Percentiles rank a stretch among this genome's conserved stretches.
Evolutionary conservation across 2,888 invertebrate species (phyloP).

Genomic region (Morpho achilles): DNA sequence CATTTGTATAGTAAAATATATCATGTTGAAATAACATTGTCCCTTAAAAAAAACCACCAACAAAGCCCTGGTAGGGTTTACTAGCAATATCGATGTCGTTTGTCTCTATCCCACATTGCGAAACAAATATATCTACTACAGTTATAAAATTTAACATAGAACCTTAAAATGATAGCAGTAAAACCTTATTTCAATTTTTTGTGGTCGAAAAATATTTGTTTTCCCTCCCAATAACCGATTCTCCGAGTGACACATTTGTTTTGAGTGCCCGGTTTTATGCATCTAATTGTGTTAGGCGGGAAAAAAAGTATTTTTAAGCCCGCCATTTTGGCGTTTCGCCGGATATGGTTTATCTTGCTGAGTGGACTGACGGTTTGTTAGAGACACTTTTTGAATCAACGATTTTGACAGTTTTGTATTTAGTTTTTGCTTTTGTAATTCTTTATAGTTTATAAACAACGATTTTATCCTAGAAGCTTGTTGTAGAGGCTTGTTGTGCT

Average conservation of each 20-base stretch:
- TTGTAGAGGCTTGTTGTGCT: too few species aligned
- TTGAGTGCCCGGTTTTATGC: constrained; percentile 20
- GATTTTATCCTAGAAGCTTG: too few species aligned
- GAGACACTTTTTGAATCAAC: background rate
- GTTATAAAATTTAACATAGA: background rate
- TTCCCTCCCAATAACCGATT: constrained; percentile 17
- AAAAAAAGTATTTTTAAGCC: constrained; percentile 10
- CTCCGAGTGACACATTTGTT: constrained; percentile 22
- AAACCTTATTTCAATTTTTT: background rate
- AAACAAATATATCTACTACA: constrained; percentile 6
- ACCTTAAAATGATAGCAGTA: background rate
- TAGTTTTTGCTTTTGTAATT: too few species aligned
- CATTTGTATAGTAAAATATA: background rate
- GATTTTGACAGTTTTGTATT: too few species aligned
- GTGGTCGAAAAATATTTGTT: background rate
- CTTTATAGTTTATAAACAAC: too few species aligned
- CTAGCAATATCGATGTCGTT: constrained; percentile 24
- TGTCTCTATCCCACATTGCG: constrained; percentile 20
- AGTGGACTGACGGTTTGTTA: constrained; percentile 9
- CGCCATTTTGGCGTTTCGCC: constrained; percentile 3
- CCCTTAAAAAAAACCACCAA: constrained; percentile 8
- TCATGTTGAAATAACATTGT: background rate
- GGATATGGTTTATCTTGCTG: constrained; percentile 13
- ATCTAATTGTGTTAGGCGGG: constrained; percentile 23
- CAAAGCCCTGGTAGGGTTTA: constrained; percentile 18